Percentiles rank a stretch among this genome's conserved stretches.
phyloP scores from a whole-genome alignment of 2,113 vertebrate genomes.

The Nesoenas mayeri region DNA sequence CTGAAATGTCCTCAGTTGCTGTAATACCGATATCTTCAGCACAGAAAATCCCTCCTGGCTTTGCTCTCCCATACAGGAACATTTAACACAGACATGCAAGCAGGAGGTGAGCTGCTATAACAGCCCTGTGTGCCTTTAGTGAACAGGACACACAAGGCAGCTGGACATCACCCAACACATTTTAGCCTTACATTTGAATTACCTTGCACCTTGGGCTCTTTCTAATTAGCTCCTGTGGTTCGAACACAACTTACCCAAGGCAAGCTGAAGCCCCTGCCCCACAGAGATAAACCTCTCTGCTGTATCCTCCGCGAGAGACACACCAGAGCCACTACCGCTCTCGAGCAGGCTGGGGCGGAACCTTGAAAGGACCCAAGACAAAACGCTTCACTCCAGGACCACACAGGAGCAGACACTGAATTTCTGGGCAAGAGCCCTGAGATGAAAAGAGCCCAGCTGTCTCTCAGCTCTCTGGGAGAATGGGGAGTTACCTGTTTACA shows the following conservation, averaged over 20 bases:
- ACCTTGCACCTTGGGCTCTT: not conserved
- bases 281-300: not conserved
- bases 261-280: not conserved
- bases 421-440: not conserved
- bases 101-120: not conserved
- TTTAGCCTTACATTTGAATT: not conserved
- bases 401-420: accelerated
- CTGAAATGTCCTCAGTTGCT: not conserved
- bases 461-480: not conserved
- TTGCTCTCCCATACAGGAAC: not conserved
- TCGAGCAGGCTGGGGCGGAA: not conserved
- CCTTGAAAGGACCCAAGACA: not conserved
- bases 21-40: accelerated
- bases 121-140: not conserved
- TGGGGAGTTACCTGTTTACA: not conserved
- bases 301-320: not conserved
- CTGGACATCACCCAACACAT: not conserved
- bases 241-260: not conserved
- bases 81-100: not conserved
- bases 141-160: not conserved
- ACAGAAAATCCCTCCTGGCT: not conserved
- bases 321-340: not conserved
- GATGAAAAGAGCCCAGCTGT: not conserved
- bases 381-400: not conserved
- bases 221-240: not conserved